Conservation (phyloP, 2,888 invertebrate species). For the Anthophora plumipes region DNA sequence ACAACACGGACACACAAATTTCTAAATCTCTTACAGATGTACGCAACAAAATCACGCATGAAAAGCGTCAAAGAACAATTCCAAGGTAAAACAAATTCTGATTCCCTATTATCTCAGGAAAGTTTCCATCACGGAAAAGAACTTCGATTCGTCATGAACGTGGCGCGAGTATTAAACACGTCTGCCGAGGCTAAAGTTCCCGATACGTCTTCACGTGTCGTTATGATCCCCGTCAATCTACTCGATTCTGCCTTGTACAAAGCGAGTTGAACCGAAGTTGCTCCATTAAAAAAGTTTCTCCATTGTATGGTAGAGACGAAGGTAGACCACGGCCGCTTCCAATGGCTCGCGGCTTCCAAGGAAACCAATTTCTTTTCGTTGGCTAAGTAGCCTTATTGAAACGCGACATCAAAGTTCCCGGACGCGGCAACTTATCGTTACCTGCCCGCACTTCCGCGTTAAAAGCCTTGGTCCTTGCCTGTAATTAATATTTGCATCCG, state of each 20-base stretch:
- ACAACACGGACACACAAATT: too few species aligned
- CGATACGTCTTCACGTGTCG: conserved; percentile 41
- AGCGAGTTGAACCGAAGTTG: conserved; percentile 45
- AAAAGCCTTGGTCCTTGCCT: neutral
- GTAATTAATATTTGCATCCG: conserved; percentile 30
- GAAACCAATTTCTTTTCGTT: conserved; percentile 52
- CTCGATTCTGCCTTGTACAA: conserved; percentile 16
- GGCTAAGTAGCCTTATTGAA: conserved; percentile 52
- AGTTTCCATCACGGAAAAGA: neutral
- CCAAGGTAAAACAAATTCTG: too few species aligned
- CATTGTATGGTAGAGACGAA: conserved; percentile 48
- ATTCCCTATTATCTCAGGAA: too few species aligned
- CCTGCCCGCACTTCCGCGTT: conserved; percentile 19
- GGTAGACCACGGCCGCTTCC: conserved; percentile 11
- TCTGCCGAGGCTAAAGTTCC: neutral
- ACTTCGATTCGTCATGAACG: neutral
- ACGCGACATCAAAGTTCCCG: conserved; percentile 42
- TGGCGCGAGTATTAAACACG: conserved; percentile 32
- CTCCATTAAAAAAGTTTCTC: conserved; percentile 65
- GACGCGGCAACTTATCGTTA: conserved; percentile 26
- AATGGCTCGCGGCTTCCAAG: conserved; percentile 24
- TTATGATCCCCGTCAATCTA: conserved; percentile 47
- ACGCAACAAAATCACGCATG: too few species aligned
- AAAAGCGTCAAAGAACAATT: too few species aligned
- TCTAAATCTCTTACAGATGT: too few species aligned